Conservation (phyloP, 1,140 invertebrate species). For the Trichoplusia ni region DNA sequence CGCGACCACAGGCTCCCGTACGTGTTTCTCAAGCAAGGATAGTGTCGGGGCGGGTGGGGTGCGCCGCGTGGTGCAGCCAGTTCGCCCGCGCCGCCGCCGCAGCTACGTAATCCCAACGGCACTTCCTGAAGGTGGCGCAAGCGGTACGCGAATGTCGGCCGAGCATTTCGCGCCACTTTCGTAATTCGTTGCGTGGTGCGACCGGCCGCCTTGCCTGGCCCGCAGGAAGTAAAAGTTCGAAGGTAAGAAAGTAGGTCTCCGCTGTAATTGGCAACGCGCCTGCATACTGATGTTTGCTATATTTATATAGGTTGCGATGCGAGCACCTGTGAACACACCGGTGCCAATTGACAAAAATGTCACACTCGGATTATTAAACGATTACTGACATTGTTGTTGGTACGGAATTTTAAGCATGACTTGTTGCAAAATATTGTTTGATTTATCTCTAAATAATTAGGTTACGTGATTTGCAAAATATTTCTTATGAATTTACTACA, state of each 20-base stretch:
- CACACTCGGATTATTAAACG: background rate
- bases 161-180: slow-evolving; percentile 80
- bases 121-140: slow-evolving; percentile 80
- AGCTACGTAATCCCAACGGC: slow-evolving; percentile 75
- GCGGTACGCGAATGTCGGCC: slow-evolving; percentile 77
- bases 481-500: too few species aligned
- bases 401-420: too few species aligned
- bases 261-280: slow-evolving; percentile 76
- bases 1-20: slow-evolving; percentile 45
- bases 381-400: too few species aligned
- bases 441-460: too few species aligned
- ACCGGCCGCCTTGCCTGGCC: slow-evolving; percentile 73
- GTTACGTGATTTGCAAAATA: too few species aligned
- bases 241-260: slow-evolving; percentile 81
- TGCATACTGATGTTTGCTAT: slow-evolving; percentile 75
- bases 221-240: slow-evolving; percentile 82
- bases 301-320: slow-evolving; percentile 61
- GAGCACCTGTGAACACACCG: slow-evolving; percentile 51
- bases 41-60: slow-evolving; percentile 35
- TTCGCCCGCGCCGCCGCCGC: slow-evolving; percentile 44
- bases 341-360: slow-evolving; percentile 8
- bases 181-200: slow-evolving; percentile 78
- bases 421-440: too few species aligned
- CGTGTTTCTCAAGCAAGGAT: slow-evolving; percentile 48
- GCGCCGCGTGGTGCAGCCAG: slow-evolving; percentile 14